Evolutionary conservation across 2,888 invertebrate species (phyloP).

Genomic region (Orthosia cruda): DNA sequence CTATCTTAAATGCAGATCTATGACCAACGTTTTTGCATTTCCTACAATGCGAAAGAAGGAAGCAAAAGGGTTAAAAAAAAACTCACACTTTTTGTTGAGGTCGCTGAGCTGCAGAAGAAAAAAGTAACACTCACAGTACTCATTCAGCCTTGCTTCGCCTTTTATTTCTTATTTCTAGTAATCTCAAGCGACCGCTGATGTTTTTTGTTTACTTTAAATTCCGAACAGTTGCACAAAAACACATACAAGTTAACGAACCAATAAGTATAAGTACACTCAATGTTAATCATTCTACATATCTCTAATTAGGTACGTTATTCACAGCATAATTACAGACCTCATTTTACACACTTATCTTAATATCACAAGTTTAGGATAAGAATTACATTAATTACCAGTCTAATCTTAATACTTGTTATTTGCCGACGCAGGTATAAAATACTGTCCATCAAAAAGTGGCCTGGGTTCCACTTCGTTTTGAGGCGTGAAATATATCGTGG

Average conservation of each 20-base stretch:
- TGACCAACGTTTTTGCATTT: neutral
- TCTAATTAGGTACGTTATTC: conserved; percentile 58
- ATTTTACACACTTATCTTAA: conserved; percentile 55
- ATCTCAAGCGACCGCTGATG: conserved; percentile 17
- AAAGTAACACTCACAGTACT: conserved; percentile 23
- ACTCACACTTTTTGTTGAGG: conserved; percentile 23
- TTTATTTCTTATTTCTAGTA: conserved; percentile 49
- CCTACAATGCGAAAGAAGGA: conserved; percentile 12
- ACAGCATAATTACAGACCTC: conserved; percentile 51
- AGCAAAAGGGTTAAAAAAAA: conserved; percentile 43
- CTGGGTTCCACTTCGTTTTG: conserved; percentile 73
- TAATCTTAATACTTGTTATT: conserved; percentile 55
- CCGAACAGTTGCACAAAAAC: conserved; percentile 34
- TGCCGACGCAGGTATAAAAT: conserved; percentile 78
- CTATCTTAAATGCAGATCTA: conserved; percentile 22
- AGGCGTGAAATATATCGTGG: conserved; percentile 78
- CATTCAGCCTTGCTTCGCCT: conserved; percentile 45
- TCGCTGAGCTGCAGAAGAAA: conserved; percentile 12
- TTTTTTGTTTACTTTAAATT: conserved; percentile 40
- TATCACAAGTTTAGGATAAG: conserved; percentile 62
- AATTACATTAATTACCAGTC: conserved; percentile 25
- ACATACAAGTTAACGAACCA: conserved; percentile 16
- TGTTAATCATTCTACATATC: conserved; percentile 28
- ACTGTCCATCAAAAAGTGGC: conserved; percentile 75
- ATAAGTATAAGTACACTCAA: conserved; percentile 14